phyloP scores from a whole-genome alignment of 2,113 vertebrate genomes.

The Aramus guarauna region DNA sequence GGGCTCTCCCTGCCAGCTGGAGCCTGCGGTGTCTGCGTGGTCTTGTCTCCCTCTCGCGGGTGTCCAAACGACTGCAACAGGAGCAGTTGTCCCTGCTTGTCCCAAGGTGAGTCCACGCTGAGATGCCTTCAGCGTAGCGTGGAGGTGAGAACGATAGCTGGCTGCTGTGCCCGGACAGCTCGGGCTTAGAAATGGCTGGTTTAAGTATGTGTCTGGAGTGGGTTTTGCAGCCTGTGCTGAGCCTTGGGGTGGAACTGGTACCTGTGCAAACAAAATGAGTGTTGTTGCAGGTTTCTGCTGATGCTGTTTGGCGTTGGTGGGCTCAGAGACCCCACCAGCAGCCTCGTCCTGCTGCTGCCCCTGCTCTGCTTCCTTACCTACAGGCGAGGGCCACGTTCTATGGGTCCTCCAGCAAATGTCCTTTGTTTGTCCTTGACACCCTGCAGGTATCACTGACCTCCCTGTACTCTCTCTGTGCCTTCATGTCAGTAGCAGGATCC shows the following conservation, averaged over 20 bases:
- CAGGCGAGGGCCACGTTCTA: fast-evolving
- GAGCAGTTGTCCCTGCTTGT: background rate
- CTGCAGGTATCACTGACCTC: background rate
- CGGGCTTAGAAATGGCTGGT: fast-evolving
- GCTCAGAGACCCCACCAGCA: background rate
- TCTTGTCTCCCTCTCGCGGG: constrained; percentile 59
- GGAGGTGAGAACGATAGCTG: background rate
- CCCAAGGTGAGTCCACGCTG: background rate
- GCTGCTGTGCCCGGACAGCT: background rate
- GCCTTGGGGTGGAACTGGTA: background rate
- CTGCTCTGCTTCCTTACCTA: background rate
- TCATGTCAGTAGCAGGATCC: background rate
- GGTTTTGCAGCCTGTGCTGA: background rate
- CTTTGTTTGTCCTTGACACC: background rate
- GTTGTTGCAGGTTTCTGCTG: background rate
- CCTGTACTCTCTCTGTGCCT: background rate
- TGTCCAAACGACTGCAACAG: background rate
- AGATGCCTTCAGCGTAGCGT: fast-evolving
- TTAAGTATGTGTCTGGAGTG: fast-evolving
- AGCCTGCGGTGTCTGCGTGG: background rate
- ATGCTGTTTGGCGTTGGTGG: fast-evolving
- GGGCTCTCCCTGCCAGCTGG: background rate
- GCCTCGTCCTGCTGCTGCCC: background rate
- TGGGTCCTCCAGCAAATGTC: background rate
- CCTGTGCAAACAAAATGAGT: background rate